Percentiles rank a stretch among this genome's conserved stretches.
These are phyloP conservation scores for Eleginops maclovinus DNA, from an alignment of 2,113 vertebrate genomes.

Conservation along the genomic window DNA sequence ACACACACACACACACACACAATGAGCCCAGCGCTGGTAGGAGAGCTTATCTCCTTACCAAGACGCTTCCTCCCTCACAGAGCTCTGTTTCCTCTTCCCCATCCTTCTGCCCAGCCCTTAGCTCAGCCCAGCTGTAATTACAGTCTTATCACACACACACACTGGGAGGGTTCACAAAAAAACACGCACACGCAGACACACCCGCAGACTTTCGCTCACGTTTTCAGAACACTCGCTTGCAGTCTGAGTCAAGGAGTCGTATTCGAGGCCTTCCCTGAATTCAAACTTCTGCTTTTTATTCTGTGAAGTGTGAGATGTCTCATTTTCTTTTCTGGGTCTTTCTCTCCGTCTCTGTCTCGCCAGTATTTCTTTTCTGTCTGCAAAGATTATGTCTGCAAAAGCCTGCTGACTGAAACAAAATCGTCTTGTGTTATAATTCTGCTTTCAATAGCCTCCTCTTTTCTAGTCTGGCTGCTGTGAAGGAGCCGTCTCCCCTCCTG, in stretches of 20 bases:
- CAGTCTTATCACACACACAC: conserved; percentile 79
- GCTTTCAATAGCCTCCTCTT: conserved; percentile 48
- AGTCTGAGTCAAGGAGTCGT: conserved; percentile 56
- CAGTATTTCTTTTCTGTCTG: conserved; percentile 30
- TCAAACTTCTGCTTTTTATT: conserved; percentile 72
- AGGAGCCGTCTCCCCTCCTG: conserved; percentile 43
- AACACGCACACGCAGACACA: conserved; percentile 56
- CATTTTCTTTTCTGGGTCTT: conserved; percentile 42
- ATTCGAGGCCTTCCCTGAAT: conserved; percentile 62
- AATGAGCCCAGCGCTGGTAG: conserved; percentile 72
- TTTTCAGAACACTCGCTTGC: conserved; percentile 56
- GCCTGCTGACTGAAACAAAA: conserved; percentile 60
- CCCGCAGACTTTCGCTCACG: conserved; percentile 56
- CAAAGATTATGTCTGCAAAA: conserved; percentile 49
- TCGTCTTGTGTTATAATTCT: conserved; percentile 60
- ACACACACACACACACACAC: conserved; percentile 66
- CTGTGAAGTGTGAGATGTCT: conserved; percentile 37
- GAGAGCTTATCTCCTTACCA: conserved; percentile 81
- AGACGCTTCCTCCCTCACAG: conserved; percentile 79
- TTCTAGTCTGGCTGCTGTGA: conserved; percentile 38
- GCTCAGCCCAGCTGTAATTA: conserved; percentile 82
- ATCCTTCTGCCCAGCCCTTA: conserved; percentile 77
- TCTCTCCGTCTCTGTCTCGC: conserved; percentile 22
- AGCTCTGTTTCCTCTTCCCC: conserved; percentile 79
- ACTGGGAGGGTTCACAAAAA: conserved; percentile 66